phyloP scores from a whole-genome alignment of 2,888 invertebrate species.

The Dynastes hyllus region DNA sequence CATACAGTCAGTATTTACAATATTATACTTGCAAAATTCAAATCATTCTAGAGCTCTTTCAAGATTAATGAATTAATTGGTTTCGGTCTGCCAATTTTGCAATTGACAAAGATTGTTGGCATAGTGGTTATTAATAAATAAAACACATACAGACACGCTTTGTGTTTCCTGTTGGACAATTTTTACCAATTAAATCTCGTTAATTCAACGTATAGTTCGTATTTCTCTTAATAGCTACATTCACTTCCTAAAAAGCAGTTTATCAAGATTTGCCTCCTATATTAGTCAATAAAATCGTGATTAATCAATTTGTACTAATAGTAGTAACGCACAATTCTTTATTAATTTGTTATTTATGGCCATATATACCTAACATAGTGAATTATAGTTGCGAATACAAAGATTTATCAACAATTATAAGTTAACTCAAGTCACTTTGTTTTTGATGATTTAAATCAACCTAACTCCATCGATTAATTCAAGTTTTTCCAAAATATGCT shows the following conservation, averaged over 20 bases:
- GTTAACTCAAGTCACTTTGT: too few relatives aligned
- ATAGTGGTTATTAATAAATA: not conserved
- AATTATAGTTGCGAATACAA: too few relatives aligned
- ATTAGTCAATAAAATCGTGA: too few relatives aligned
- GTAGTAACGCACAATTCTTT: too few relatives aligned
- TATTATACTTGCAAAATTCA: not conserved
- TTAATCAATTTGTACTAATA: too few relatives aligned
- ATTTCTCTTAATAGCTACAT: not conserved
- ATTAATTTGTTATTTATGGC: too few relatives aligned
- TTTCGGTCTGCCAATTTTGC: not conserved
- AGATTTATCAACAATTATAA: too few relatives aligned
- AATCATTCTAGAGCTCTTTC: not conserved
- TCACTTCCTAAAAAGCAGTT: not conserved
- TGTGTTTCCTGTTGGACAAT: not conserved
- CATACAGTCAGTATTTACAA: not conserved
- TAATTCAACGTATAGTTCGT: not conserved
- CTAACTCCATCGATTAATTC: too few relatives aligned
- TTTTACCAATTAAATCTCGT: not conserved
- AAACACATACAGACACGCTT: not conserved
- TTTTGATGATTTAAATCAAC: too few relatives aligned
- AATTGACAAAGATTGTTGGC: not conserved
- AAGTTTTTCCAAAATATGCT: too few relatives aligned
- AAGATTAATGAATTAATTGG: not conserved
- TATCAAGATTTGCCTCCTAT: not conserved
- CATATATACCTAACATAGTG: too few relatives aligned